These are phyloP conservation scores for Pimpla rufipes DNA, from an alignment of 2,888 invertebrate species.

Conservation along the genomic window DNA sequence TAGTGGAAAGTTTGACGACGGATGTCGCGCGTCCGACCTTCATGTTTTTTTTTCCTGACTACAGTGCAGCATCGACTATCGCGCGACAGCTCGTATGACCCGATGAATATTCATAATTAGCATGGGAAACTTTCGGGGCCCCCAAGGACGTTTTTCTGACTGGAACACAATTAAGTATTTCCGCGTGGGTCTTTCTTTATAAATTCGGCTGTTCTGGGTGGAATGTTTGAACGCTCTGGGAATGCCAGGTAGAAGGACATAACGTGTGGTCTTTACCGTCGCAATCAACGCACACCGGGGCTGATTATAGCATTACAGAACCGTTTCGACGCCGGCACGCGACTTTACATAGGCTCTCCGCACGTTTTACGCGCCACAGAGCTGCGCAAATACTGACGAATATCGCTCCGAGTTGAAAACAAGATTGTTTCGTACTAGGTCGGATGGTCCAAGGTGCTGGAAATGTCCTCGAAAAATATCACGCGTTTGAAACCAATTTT, in stretches of 20 bases:
- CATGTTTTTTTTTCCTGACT: conserved; percentile 12
- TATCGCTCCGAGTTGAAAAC: conserved; percentile 6
- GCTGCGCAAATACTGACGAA: background rate
- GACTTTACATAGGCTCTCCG: background rate
- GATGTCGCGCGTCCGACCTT: conserved; percentile 11
- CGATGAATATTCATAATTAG: conserved; percentile 7
- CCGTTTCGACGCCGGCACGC: background rate
- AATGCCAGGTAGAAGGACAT: background rate
- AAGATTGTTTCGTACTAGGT: background rate
- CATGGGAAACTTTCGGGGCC: conserved; percentile 1
- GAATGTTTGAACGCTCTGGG: background rate
- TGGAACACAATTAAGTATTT: background rate
- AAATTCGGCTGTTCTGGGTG: background rate
- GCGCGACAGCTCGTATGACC: background rate
- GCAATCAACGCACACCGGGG: background rate
- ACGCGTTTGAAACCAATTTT: background rate
- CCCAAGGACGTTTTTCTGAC: background rate
- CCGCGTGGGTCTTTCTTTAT: background rate
- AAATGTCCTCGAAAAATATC: background rate
- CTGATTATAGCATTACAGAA: conserved; percentile 4
- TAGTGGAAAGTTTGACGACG: conserved; percentile 27
- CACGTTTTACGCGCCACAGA: no score
- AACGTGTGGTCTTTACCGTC: conserved; percentile 2
- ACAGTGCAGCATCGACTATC: background rate
- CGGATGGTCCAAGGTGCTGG: background rate